Base-by-base conservation (phyloP, 2,113 vertebrate species). In the Macrotus californicus region DNA sequence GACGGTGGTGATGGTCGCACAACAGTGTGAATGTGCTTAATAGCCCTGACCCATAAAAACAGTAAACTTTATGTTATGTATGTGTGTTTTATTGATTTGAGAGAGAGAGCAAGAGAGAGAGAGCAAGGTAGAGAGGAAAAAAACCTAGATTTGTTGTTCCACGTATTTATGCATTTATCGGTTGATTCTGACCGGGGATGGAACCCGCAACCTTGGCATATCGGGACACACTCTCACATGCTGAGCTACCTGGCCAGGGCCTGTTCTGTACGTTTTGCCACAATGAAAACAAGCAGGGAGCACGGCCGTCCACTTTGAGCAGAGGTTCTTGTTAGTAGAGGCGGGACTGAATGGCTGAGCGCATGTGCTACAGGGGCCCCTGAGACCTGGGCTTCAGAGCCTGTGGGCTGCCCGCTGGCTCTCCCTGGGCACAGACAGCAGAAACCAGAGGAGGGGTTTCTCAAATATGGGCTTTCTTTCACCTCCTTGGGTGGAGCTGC, bases 381-480 rank as follows among this genome's bases (percentile, higher is more conserved):
- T n/a, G 48, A 73, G 83, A 61, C 31, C 34, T 4, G 12, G 18
- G 36, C n/a, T 41, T 19, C 6, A 39, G 52, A 80, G n/a, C 16
- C 39, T 39, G 72, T 41, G 31, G 64, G 56, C 79, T 48, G 34
- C 43, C 52, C 67, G 7, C 54, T 61, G 81, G 61, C 72, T 82
- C 59, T 89, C 41, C 52, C 34, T 69, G n/a, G 48, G 50, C 66
- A 4, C 0, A 2, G 48, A 82, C 93, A 97, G 80, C 91, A 97
- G 97, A 96, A 96, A 97, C 93, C 92, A 97, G 94, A 95, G 29
- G 31, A 82, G 97, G 93, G 87, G 89, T 77, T 88, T 96, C 94
- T 96, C 96, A 73, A 96, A 94, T 81, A 4, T 96, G 88, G 91
- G 93, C 87, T 96, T 96, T 94, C 82, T 92, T 96, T 97, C 66